These are phyloP conservation scores for Corythoichthys haematopterus DNA, from an alignment of 2,113 vertebrate species.

Conservation along the genomic window DNA sequence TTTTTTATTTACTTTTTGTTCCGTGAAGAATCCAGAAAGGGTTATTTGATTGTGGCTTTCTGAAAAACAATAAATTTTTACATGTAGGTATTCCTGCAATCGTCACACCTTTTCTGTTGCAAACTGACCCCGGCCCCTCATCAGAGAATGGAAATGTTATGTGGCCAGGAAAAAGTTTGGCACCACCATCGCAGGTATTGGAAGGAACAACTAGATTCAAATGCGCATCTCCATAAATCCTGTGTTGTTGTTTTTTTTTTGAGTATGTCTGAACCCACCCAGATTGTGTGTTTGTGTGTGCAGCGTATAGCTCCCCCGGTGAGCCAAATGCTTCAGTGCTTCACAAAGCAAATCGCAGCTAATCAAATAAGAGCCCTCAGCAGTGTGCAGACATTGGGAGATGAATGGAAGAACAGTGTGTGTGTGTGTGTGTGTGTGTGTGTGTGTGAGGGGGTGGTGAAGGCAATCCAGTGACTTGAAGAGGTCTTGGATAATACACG, in stretches of 20 bases:
- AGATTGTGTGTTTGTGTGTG: conserved; percentile 26
- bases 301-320: conserved; percentile 39
- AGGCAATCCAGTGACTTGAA: conserved; percentile 55
- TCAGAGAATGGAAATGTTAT: too few relatives aligned
- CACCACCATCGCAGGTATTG: background rate
- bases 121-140: too few relatives aligned
- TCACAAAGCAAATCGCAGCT: conserved; percentile 66
- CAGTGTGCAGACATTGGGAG: conserved; percentile 44
- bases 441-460: conserved; percentile 35
- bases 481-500: conserved; percentile 48
- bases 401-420: conserved; percentile 42
- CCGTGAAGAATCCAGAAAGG: too few relatives aligned
- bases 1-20: too few relatives aligned
- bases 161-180: background rate
- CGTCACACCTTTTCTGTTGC: too few relatives aligned
- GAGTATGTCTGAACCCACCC: conserved; percentile 6
- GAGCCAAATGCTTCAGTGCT: conserved; percentile 55
- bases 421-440: conserved; percentile 35
- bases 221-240: conserved; percentile 12
- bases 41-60: too few relatives aligned
- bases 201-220: conserved; percentile 3
- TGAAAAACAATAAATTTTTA: too few relatives aligned
- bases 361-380: conserved; percentile 67
- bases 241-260: conserved; percentile 19
- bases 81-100: too few relatives aligned